Conservation (phyloP, 2,113 vertebrate species). For the Passer domesticus region DNA sequence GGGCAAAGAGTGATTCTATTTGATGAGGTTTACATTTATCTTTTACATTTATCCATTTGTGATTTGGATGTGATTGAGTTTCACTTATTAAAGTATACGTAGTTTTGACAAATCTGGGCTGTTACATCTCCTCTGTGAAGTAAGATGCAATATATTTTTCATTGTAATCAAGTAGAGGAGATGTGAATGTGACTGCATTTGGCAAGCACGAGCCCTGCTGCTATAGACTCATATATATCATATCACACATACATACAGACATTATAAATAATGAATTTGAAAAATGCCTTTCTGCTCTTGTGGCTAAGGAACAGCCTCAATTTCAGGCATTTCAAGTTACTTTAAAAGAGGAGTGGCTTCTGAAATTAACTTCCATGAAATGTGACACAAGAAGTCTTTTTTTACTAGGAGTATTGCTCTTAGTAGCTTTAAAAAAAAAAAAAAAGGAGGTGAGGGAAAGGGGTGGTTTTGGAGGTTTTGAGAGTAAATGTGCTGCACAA, state of each 20-base stretch:
- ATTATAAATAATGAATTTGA: background rate
- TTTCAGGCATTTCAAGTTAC: background rate
- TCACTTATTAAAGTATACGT: background rate
- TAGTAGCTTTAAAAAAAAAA: background rate
- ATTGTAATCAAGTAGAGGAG: background rate
- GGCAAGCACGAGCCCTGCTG: background rate
- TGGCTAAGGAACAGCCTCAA: background rate
- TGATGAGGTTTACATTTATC: background rate
- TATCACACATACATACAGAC: background rate
- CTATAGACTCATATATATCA: background rate
- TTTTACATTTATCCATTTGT: background rate
- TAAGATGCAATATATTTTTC: background rate
- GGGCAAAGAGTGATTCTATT: background rate
- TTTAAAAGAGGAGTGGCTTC: background rate
- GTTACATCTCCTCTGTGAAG: background rate
- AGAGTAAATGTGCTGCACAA: background rate
- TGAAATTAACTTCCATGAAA: background rate
- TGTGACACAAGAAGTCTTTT: background rate
- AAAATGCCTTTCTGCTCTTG: background rate
- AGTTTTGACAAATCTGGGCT: background rate
- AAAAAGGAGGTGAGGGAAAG: no score
- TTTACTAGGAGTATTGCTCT: background rate
- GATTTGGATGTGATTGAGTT: background rate
- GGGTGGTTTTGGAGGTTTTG: background rate
- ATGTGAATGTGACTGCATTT: background rate